Evolutionary conservation across 2,888 invertebrate species (phyloP), one percentile per base, ranked within the genome.

Genomic region (Brachyopa scutellaris): DNA sequence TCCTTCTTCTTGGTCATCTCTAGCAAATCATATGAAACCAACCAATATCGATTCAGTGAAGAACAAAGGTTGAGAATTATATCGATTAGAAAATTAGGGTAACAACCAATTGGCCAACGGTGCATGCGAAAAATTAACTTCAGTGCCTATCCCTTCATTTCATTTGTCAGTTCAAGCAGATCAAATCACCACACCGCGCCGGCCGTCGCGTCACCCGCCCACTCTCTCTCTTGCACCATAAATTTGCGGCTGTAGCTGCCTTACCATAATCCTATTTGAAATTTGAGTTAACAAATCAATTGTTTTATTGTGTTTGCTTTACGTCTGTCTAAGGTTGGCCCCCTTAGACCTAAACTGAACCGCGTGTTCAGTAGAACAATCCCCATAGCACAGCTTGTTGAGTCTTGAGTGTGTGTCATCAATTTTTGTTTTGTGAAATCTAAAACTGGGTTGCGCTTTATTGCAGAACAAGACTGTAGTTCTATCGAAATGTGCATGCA

Each of bases 241-340:
- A 42, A 45, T 61, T 61, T 51, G 72, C 29, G 78, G 66, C 64
- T 64, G 11, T 31, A 45, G 23, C 40, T 64, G 17, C 51, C 51
- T 80, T 76, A 70, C 76, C 80, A 47, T 82, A 82, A 82, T 77
- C 82, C 82, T 82, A 82, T 82, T 82, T 77, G 77, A 77, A 82
- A 76, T 82, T 76, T 82, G 77, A 82, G 82, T 82, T 82, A 66
- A 38, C 64, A 70, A 82, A 77, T 77, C 77, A 82, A 82, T 82
- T 77, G 82, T 77, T 59, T 82, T n/a, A 57, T 70, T 55, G 59
- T 77, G 47, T 70, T 76, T 62, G 17, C 29, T 40, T 59, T 66
- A 38, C 29, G 42, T 21, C 57, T 21, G 42, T 21, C 57, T 66
- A 55, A 42, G 51, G 69, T 62, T 69, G 49, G 67, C 42, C 69